Evolutionary conservation across 2,113 vertebrate genomes (phyloP), one percentile per base, ranked within the genome.

Genomic region (Sprattus sprattus): DNA sequence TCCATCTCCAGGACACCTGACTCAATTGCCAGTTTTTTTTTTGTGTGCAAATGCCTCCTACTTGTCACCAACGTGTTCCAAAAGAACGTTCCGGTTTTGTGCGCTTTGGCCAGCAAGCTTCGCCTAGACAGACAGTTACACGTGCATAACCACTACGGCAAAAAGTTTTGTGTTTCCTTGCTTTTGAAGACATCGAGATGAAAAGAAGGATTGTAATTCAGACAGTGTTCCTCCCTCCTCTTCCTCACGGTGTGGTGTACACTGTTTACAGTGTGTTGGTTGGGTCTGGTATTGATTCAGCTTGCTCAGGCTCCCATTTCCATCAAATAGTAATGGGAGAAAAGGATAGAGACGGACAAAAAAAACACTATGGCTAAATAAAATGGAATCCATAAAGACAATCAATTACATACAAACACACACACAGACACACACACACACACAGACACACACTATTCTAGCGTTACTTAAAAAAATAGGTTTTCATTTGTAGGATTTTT

Each of bases 321-420:
- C 50, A 86, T 67, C 81, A 86, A 71, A 83, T 57, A 82, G 67
- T 90, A 90, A 90, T 88, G 84, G 88, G 84, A 90, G 85, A 83
- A 80, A 52, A 84, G 82, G 83, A 84, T 80, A 88, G 45, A 44
- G 75, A 88, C 25, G 47, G 50, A 78, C 82, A 84, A 88, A 28
- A 71, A 9, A 71, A 71, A 71, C 25, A 71, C 15, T 28, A 71
- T 78, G 83, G 45, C 45, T 39, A 83, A 52, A 87, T 85, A 60
- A 87, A 87, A 81, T 83, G 45, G 80, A 57, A 67, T 80, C 89
- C 85, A 85, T 89, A 87, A 85, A 89, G 84, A 82, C 81, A 88
- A 85, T 82, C 87, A 87, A 86, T 89, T 88, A 87, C 84, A 86
- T 84, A 49, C 81, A 82, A 46, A 50, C 45, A 82, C 64, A 71